Percentiles rank a stretch among this genome's conserved stretches.
These are phyloP conservation scores for Australoheros scitulus DNA, from an alignment of 2,113 vertebrate species.

Conservation along the genomic window DNA sequence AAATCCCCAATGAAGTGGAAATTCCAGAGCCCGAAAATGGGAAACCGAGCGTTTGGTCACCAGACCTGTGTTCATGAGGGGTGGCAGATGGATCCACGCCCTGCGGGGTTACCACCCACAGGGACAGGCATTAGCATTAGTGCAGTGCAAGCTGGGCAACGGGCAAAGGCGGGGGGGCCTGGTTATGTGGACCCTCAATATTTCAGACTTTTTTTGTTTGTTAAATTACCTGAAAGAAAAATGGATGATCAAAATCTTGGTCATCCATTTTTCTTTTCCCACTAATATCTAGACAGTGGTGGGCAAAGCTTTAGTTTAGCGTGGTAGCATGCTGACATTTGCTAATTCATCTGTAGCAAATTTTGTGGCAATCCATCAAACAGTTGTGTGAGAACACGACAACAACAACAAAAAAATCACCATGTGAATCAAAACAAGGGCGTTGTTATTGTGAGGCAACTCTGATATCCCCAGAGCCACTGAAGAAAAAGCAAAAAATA, in stretches of 20 bases:
- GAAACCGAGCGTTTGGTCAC: neutral
- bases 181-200: too few species aligned
- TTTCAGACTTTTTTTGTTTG: too few species aligned
- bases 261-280: too few species aligned
- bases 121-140: too few species aligned
- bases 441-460: neutral
- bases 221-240: too few species aligned
- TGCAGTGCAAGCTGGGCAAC: too few species aligned
- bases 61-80: neutral
- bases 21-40: neutral
- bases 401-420: neutral
- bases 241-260: too few species aligned
- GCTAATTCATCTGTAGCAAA: neutral
- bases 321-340: neutral
- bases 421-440: neutral
- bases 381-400: neutral
- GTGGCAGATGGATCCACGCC: neutral
- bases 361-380: neutral
- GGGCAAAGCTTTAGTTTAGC: too few species aligned
- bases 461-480: neutral
- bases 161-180: too few species aligned
- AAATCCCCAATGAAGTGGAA: neutral
- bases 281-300: too few species aligned
- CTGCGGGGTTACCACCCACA: neutral
- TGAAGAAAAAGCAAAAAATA: constrained; percentile 6